Evolutionary conservation across 2,797 vertebrate species (phyloP).

Genomic region (Betta splendens): DNA sequence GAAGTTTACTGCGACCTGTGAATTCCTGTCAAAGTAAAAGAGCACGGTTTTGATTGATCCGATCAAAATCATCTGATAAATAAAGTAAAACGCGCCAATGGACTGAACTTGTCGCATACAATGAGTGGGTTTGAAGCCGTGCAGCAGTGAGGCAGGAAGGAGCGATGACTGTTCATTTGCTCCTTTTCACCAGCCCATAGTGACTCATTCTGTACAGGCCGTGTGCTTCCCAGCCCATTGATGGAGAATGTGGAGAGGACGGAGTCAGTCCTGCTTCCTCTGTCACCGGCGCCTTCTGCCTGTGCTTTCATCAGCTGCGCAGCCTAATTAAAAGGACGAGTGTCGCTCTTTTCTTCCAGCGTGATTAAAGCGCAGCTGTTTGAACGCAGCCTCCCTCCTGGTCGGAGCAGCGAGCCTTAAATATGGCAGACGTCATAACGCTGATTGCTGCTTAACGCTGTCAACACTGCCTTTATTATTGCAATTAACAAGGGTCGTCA

Average conservation of each 20-base stretch:
- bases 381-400: neutral
- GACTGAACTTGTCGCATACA: no score
- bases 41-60: no score
- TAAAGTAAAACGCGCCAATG: no score
- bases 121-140: no score
- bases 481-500: no score
- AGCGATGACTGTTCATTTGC: neutral
- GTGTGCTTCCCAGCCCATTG: neutral
- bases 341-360: neutral
- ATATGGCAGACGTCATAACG: no score
- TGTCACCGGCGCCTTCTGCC: neutral
- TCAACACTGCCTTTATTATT: no score
- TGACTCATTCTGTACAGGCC: neutral
- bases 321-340: neutral
- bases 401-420: neutral
- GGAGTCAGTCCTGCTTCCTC: neutral
- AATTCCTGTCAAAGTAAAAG: no score
- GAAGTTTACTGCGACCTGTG: no score
- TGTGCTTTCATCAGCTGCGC: neutral
- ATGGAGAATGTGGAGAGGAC: neutral
- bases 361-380: conserved; percentile 9
- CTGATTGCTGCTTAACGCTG: no score
- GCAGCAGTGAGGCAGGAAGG: no score
- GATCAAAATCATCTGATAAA: no score
- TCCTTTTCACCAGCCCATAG: neutral